Evolutionary conservation across 2,113 vertebrate species (phyloP).

Genomic region (Theristicus caerulescens): DNA sequence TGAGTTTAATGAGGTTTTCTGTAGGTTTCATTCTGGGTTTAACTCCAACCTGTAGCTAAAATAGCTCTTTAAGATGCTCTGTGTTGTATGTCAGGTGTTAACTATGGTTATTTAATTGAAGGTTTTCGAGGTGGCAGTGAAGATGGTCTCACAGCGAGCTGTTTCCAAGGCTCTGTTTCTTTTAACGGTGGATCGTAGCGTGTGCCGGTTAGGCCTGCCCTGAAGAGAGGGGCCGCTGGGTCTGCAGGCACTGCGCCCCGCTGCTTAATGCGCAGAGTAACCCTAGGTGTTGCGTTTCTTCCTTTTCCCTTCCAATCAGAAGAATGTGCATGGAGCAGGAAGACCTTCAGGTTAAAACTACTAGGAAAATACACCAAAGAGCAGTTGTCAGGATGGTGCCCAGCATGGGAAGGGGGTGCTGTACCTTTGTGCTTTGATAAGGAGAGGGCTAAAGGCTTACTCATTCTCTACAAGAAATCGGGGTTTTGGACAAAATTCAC

Average conservation of each 20-base stretch:
- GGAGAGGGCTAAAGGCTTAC: background rate
- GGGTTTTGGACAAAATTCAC: background rate
- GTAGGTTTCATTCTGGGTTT: background rate
- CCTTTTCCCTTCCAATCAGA: background rate
- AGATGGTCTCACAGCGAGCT: background rate
- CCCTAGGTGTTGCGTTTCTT: background rate
- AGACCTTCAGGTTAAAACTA: background rate
- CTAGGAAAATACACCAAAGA: background rate
- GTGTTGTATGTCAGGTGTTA: background rate
- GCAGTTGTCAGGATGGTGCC: background rate
- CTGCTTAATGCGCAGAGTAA: background rate
- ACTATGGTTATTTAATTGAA: background rate
- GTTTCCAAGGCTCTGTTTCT: accelerated
- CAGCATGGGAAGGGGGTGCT: background rate
- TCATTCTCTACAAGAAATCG: background rate
- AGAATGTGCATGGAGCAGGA: background rate
- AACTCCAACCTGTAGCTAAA: background rate
- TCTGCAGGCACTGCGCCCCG: accelerated
- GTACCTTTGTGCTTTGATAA: background rate
- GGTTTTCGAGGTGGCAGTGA: background rate
- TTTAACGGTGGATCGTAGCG: accelerated
- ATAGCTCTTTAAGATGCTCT: background rate
- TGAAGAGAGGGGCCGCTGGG: background rate
- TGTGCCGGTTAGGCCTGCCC: background rate
- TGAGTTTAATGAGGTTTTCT: background rate